These are phyloP conservation scores for Bombus terrestris DNA, from an alignment of 1,140 invertebrate species.

Conservation along the genomic window DNA sequence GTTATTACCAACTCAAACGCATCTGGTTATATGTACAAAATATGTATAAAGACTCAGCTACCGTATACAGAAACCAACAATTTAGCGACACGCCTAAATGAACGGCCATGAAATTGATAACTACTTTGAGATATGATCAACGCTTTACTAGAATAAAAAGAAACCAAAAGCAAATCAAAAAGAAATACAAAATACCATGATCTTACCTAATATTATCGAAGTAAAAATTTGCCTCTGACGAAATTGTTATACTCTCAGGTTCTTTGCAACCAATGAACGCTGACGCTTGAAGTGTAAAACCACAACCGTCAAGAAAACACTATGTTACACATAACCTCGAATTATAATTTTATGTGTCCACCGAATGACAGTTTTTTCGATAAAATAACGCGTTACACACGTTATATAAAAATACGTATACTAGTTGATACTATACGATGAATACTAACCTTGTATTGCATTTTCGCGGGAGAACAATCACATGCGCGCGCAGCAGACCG, in stretches of 20 bases:
- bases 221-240: not conserved
- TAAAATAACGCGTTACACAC: not conserved
- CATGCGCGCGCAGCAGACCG: constrained; percentile 11
- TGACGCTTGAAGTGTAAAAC: not conserved
- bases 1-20: not conserved
- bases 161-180: not conserved
- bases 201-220: not conserved
- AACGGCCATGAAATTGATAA: not conserved
- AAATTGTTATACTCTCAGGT: not conserved
- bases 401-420: not conserved
- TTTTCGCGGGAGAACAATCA: constrained; percentile 39
- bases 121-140: not conserved
- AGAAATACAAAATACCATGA: not conserved
- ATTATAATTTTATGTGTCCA: not conserved
- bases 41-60: not conserved
- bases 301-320: not conserved
- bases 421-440: constrained; percentile 6
- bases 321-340: not conserved
- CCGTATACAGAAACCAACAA: not conserved
- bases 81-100: not conserved
- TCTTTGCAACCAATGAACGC: not conserved
- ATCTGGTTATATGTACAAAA: not conserved
- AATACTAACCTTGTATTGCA: constrained; percentile 23
- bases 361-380: not conserved
- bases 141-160: not conserved